These are phyloP conservation scores for Tetramorium alpestre DNA, from an alignment of 1,140 invertebrate species.

Conservation along the genomic window DNA sequence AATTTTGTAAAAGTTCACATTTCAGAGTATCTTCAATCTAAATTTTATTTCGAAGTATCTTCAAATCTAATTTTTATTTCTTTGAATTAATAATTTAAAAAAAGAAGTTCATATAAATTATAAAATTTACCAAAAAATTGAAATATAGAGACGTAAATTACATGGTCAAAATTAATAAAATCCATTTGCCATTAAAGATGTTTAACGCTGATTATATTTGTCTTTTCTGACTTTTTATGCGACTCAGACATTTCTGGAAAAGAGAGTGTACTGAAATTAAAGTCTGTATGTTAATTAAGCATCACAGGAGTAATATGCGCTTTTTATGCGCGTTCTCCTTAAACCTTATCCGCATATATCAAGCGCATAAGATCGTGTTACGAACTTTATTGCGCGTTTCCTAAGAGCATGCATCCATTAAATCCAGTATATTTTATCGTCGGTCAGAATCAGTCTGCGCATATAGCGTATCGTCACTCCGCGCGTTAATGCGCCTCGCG, in stretches of 20 bases:
- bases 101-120: neutral
- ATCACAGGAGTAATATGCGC: neutral
- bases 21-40: too few relatives aligned
- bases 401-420: slow-evolving; percentile 37
- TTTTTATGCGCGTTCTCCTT: slow-evolving; percentile 29
- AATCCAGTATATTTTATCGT: slow-evolving; percentile 31
- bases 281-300: slow-evolving; percentile 26
- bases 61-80: too few relatives aligned
- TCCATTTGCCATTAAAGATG: neutral
- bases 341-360: slow-evolving; percentile 26
- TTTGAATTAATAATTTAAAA: neutral
- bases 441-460: neutral
- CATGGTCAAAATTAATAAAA: neutral
- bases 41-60: too few relatives aligned
- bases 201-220: neutral
- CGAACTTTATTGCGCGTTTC: slow-evolving; percentile 22
- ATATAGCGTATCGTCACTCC: slow-evolving; percentile 1
- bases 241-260: neutral
- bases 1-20: too few relatives aligned
- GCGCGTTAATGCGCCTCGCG: slow-evolving; percentile 13
- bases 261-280: neutral
- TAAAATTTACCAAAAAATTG: neutral
- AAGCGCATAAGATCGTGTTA: slow-evolving; percentile 11
- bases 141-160: neutral
- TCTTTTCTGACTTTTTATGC: neutral